These are phyloP conservation scores for Mactromeris polynyma DNA, from an alignment of 2,888 invertebrate genomes.

Conservation along the genomic window DNA sequence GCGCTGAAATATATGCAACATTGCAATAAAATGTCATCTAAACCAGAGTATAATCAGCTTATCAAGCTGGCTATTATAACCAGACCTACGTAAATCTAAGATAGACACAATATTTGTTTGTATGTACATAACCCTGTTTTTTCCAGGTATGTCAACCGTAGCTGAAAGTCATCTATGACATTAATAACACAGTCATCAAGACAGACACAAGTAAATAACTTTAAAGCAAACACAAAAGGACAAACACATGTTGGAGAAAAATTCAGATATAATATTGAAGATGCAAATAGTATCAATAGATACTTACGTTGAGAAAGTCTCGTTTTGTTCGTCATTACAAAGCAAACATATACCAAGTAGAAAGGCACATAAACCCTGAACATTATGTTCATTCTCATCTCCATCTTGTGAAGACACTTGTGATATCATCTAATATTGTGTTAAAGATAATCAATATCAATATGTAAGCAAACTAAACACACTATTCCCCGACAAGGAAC, in stretches of 20 bases:
- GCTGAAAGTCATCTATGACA: too few species aligned
- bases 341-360: constrained; percentile 95
- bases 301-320: constrained; percentile 81
- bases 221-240: neutral
- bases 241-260: neutral
- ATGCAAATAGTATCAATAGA: neutral
- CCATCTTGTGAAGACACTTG: constrained; percentile 91
- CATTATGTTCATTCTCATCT: constrained; percentile 95
- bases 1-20: constrained; percentile 87
- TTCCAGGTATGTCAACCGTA: too few species aligned
- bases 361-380: constrained; percentile 96
- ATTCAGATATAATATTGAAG: neutral
- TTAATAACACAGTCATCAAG: too few species aligned
- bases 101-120: too few species aligned
- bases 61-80: too few species aligned
- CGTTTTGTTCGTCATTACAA: constrained; percentile 86
- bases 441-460: neutral
- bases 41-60: neutral
- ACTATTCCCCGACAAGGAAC: too few species aligned
- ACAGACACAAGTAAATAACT: too few species aligned
- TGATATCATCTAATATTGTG: constrained; percentile 85
- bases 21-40: neutral
- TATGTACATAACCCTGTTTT: too few species aligned
- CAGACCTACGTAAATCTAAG: too few species aligned
- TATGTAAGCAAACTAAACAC: neutral